Base-by-base conservation (phyloP, 2,113 vertebrate genomes). In the Camelus dromedarius region DNA sequence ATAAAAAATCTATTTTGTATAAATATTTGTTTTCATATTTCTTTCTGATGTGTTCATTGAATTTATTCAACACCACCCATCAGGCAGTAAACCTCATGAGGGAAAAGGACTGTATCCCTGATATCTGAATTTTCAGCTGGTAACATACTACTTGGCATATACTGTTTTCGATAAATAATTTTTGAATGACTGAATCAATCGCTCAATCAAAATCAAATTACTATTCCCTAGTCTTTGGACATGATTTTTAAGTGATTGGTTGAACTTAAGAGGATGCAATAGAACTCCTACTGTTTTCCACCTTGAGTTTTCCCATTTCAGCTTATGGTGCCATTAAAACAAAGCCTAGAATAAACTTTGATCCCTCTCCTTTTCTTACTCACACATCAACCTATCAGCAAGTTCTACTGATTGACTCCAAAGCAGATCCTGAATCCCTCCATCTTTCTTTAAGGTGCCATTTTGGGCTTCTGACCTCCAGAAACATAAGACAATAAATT, bases 21-120 rank as follows among this genome's bases (percentile, higher is more conserved):
- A 82, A 76, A 6, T 82, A 91, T 72, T 91, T 91, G 16, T 90
- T 83, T 84, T 89, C 22, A 26, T 77, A 54, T 38, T 7, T 82
- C 10, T 82, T 77, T 85, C 11, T 20, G 2, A 30, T n/a, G 11
- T 50, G 22, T 50, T 84, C 32, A 50, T 11, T 75, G 35, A 85
- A 92, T 85, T 81, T 32, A 58, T 84, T 85, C 30, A 77, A 26
- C 28, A 64, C 1, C 32, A 72, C 22, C 13, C 86, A 32, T 38
- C 12, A 18, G 58, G 42, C 54, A 60, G 28, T 46, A 64, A 93
- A 42, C 6, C 7, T 73, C 42, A 70, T 42, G 58, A 85, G 48
- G 42, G 24, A 56, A 24, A 24, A 81, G 42, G 35, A 16, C 38
- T 50, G 12, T 62, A 12, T 54, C 60, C 84, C 26, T 52, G 69